A percentile compares a stretch with the other conserved stretches of the same genome.
Conservation (phyloP, 2,113 vertebrate species). For the Balaeniceps rex region DNA sequence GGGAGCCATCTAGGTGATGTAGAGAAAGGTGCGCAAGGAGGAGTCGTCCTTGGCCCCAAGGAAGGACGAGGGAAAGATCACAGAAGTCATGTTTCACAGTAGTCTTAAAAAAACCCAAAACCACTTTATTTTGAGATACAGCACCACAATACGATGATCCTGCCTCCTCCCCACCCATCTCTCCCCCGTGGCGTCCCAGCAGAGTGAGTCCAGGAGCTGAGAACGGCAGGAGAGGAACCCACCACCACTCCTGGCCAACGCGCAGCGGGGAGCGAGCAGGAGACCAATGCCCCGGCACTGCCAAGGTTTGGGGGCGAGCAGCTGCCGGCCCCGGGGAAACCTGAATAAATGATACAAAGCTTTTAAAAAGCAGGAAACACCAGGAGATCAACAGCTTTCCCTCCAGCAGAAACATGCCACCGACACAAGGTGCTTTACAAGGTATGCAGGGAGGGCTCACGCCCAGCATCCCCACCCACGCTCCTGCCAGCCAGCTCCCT, state of each 20-base stretch:
- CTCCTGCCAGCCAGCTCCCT: background rate
- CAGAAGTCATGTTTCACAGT: background rate
- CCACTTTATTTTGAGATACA: background rate
- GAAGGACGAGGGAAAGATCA: background rate
- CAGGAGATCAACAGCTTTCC: background rate
- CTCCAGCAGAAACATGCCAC: fast-evolving
- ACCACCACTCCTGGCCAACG: fast-evolving
- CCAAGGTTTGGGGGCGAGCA: background rate
- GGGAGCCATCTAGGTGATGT: background rate
- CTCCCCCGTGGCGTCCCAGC: background rate
- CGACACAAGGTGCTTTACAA: background rate
- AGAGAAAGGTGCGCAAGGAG: background rate
- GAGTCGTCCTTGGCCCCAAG: background rate
- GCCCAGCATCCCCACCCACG: background rate
- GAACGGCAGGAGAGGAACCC: background rate
- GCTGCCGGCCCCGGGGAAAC: background rate
- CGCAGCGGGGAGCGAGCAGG: background rate
- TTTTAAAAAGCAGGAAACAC: background rate
- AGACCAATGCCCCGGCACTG: fast-evolving
- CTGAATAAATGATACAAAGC: background rate
- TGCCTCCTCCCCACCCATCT: fast-evolving
- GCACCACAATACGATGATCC: fast-evolving
- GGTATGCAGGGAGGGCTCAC: background rate
- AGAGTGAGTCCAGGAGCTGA: background rate
- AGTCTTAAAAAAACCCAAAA: background rate